phyloP scores from a whole-genome alignment of 2,888 invertebrate genomes.

The Temnothorax ravouxi region DNA sequence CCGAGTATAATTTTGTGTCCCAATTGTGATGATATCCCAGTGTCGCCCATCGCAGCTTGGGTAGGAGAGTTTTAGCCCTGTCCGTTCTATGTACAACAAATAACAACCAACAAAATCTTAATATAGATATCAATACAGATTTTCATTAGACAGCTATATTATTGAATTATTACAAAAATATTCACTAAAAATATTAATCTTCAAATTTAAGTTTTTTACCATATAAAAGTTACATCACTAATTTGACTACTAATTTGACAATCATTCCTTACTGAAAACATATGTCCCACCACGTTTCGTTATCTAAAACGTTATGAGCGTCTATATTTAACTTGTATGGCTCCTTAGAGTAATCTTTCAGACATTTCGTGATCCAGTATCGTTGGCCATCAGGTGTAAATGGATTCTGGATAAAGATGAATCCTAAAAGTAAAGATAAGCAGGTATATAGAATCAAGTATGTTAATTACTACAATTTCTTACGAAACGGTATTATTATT shows the following conservation, averaged over 20 bases:
- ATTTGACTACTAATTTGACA: neutral
- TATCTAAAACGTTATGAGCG: slow-evolving; percentile 85
- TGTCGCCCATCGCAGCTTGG: slow-evolving; percentile 96
- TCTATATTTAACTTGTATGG: slow-evolving; percentile 92
- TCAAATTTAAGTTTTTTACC: neutral
- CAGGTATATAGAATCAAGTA: neutral
- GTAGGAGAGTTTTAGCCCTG: slow-evolving; percentile 79
- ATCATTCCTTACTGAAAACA: slow-evolving; percentile 86
- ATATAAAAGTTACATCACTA: slow-evolving; percentile 24
- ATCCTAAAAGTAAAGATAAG: slow-evolving; percentile 86
- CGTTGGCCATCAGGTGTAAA: slow-evolving; percentile 93
- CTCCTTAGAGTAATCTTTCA: slow-evolving; percentile 91
- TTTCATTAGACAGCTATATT: neutral
- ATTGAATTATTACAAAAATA: slow-evolving; percentile 9
- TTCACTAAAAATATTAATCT: neutral
- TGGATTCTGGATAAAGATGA: slow-evolving; percentile 94
- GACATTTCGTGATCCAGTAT: slow-evolving; percentile 93
- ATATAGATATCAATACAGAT: slow-evolving; percentile 33
- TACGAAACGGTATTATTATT: neutral
- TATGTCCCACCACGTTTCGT: slow-evolving; percentile 90
- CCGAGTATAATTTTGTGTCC: slow-evolving; percentile 96
- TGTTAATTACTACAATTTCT: neutral
- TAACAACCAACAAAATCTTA: neutral
- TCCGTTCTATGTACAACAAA: slow-evolving; percentile 64
- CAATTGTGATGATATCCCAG: slow-evolving; percentile 99